Conservation (phyloP, 2,888 invertebrate species). For the Germaria angustata region DNA sequence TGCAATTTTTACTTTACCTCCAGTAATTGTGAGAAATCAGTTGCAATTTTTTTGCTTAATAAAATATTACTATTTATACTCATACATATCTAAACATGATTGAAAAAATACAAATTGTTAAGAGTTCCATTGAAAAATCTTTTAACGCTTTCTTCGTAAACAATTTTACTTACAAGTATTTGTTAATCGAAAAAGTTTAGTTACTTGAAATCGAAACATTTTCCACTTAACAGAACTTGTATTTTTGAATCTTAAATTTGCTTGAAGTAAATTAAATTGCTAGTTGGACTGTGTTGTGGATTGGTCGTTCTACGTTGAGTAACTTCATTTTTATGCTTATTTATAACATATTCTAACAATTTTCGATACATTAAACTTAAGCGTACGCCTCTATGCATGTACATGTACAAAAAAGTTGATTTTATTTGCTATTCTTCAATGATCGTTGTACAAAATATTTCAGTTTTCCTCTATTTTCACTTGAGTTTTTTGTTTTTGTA, state of each 20-base stretch:
- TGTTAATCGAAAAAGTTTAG: not conserved
- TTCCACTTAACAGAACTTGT: not conserved
- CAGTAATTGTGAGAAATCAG: too few species aligned
- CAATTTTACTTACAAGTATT: not conserved
- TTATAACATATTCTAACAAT: slow-evolving; percentile 17
- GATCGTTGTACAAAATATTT: slow-evolving; percentile 63
- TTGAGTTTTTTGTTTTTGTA: slow-evolving; percentile 50
- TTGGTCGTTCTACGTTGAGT: slow-evolving; percentile 41
- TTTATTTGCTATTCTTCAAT: slow-evolving; percentile 49
- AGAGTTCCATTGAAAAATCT: too few species aligned
- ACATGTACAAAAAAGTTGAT: slow-evolving; percentile 25
- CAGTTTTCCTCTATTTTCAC: slow-evolving; percentile 73
- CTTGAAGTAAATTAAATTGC: not conserved
- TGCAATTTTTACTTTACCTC: too few species aligned
- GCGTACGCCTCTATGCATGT: not conserved
- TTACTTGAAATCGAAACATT: not conserved
- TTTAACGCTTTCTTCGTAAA: not conserved
- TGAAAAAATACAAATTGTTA: too few species aligned
- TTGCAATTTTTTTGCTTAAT: too few species aligned
- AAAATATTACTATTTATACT: too few species aligned
- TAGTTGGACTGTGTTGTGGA: not conserved
- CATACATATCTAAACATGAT: too few species aligned
- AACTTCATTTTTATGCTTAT: slow-evolving; percentile 40
- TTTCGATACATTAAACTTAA: not conserved
- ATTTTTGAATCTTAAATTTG: not conserved